A percentile compares a stretch with the other conserved stretches of the same genome.
These are phyloP conservation scores for Ptilorrhoa leucosticta DNA, from an alignment of 2,113 vertebrate species.

Conservation along the genomic window DNA sequence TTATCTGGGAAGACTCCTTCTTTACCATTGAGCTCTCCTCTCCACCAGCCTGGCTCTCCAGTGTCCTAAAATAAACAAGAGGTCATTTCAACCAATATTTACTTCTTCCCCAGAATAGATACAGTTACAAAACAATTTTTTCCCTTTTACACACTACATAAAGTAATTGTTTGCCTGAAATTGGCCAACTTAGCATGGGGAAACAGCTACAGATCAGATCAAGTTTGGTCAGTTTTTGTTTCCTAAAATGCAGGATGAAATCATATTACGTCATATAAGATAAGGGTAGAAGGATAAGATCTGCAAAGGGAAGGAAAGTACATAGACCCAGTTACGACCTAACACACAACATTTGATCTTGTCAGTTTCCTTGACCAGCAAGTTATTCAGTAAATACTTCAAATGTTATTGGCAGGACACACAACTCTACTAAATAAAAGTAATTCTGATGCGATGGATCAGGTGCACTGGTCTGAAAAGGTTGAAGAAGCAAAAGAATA, in stretches of 20 bases:
- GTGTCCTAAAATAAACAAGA: conserved; percentile 80
- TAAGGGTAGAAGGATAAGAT: not conserved
- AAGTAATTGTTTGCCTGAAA: not conserved
- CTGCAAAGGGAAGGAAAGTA: not conserved
- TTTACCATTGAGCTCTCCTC: conserved; percentile 85
- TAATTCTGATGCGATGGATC: not conserved
- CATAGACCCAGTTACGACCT: not conserved
- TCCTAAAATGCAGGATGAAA: not conserved
- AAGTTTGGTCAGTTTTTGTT: not conserved
- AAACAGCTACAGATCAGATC: not conserved
- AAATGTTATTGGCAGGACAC: not conserved
- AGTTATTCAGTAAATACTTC: not conserved
- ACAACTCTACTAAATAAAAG: not conserved
- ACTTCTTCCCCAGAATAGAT: not conserved
- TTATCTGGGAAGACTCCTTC: conserved; percentile 94
- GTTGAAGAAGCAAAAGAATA: not conserved
- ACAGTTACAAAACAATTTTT: not conserved
- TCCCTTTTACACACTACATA: not conserved
- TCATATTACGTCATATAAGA: not conserved
- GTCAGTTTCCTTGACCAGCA: not conserved
- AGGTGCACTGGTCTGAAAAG: not conserved
- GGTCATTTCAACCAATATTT: not conserved
- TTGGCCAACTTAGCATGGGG: not conserved
- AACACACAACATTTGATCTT: not conserved
- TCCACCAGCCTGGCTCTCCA: conserved; percentile 93